phyloP scores from a whole-genome alignment of 1,140 invertebrate genomes.

The Prorops nasuta region DNA sequence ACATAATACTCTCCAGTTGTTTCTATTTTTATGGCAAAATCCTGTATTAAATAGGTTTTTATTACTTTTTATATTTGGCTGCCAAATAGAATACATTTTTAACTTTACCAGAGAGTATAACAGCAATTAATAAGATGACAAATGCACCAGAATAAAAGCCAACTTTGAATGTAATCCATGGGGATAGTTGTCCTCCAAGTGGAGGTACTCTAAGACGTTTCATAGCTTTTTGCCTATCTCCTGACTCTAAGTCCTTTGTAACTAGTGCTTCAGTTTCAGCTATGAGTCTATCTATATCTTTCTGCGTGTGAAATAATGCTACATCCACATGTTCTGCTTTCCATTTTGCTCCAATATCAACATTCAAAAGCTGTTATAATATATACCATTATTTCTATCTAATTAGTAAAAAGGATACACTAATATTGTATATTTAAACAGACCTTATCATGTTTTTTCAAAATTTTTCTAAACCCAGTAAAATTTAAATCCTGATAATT shows the following conservation, averaged over 20 bases:
- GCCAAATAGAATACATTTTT: conserved; percentile 12
- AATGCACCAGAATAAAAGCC: conserved; percentile 82
- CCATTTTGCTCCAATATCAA: conserved; percentile 69
- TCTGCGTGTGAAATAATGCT: conserved; percentile 82
- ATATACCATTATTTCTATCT: neutral
- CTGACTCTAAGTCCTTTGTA: conserved; percentile 81
- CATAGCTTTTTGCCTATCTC: conserved; percentile 83
- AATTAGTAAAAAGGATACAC: neutral
- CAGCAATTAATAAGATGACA: conserved; percentile 71
- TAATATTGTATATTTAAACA: neutral
- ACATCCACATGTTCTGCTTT: conserved; percentile 76
- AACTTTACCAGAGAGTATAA: conserved; percentile 68
- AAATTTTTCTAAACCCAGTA: conserved; percentile 88
- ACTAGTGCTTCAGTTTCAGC: conserved; percentile 78
- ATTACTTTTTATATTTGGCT: neutral
- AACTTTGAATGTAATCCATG: conserved; percentile 83
- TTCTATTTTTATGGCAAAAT: conserved; percentile 47
- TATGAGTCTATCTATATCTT: conserved; percentile 85
- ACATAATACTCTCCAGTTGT: conserved; percentile 59
- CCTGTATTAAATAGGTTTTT: conserved; percentile 32
- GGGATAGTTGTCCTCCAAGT: conserved; percentile 77
- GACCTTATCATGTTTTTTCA: conserved; percentile 94
- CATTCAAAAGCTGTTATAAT: conserved; percentile 57
- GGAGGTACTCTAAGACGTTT: conserved; percentile 84
- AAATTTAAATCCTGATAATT: conserved; percentile 83